Percentiles rank a stretch among this genome's conserved stretches.
Conservation (phyloP, 2,888 invertebrate genomes). For the Hecatera dysodea region DNA sequence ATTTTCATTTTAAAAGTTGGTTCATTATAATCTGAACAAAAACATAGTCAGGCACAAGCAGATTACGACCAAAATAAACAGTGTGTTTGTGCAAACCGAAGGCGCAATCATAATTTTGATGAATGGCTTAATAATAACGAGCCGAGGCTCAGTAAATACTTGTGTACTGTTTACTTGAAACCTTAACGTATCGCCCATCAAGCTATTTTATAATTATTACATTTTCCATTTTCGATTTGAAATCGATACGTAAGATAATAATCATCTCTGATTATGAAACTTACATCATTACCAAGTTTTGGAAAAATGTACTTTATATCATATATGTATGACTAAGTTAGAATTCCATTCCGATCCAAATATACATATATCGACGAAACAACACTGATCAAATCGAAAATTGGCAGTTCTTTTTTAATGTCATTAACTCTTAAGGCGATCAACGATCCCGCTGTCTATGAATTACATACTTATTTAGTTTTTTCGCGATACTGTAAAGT, state of each 20-base stretch:
- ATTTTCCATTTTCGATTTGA: conserved; percentile 2
- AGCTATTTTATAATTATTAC: not conserved
- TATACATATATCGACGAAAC: too few species aligned
- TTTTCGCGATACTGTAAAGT: too few species aligned
- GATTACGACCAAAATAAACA: not conserved
- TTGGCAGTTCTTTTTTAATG: too few species aligned
- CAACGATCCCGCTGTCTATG: too few species aligned
- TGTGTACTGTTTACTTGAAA: not conserved
- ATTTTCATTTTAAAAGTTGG: too few species aligned
- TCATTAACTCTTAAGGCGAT: too few species aligned
- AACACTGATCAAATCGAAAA: too few species aligned
- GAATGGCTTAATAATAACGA: not conserved
- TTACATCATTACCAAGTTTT: conserved; percentile 9
- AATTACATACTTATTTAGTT: too few species aligned
- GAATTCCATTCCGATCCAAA: not conserved
- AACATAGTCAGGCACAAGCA: not conserved
- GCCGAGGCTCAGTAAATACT: conserved; percentile 5
- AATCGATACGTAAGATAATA: not conserved
- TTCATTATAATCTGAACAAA: not conserved
- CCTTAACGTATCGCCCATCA: not conserved
- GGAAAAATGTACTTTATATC: not conserved
- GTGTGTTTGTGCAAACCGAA: not conserved
- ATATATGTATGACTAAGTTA: not conserved
- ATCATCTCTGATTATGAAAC: conserved; percentile 18
- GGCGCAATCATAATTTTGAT: conserved; percentile 10